Percentiles rank a stretch among this genome's conserved stretches.
These are phyloP conservation scores for Distichodus sexfasciatus DNA, from an alignment of 2,797 vertebrate species.

Conservation along the genomic window DNA sequence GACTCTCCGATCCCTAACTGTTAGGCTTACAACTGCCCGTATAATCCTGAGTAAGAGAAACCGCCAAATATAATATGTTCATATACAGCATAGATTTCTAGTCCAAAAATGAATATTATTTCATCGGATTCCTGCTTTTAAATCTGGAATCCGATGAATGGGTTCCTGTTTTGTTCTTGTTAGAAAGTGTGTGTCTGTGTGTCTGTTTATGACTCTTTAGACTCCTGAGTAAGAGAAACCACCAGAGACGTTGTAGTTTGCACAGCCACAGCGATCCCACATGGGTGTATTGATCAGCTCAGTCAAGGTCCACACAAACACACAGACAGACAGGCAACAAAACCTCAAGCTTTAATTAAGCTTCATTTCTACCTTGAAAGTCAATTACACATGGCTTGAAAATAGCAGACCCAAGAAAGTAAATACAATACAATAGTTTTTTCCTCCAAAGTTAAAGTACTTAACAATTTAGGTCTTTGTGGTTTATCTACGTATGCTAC, in stretches of 20 bases:
- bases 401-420: background rate
- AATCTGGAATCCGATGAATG: no score
- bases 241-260: background rate
- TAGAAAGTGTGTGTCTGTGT: background rate
- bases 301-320: slow-evolving; percentile 69
- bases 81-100: no score
- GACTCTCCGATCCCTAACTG: no score
- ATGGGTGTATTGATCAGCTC: slow-evolving; percentile 67
- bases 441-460: background rate
- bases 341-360: slow-evolving; percentile 77
- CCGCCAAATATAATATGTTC: no score
- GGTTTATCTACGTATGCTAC: no score
- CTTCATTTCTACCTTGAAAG: slow-evolving; percentile 73
- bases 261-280: slow-evolving; percentile 44
- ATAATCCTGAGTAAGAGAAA: no score
- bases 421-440: no score
- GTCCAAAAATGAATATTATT: no score
- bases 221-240: slow-evolving; percentile 3
- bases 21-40: no score
- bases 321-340: slow-evolving; percentile 73
- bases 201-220: background rate
- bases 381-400: slow-evolving; percentile 62
- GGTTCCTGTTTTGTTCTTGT: no score
- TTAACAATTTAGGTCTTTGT: no score
- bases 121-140: no score